Conservation (phyloP, 1,140 invertebrate species). For the Eubasilissa regina region DNA sequence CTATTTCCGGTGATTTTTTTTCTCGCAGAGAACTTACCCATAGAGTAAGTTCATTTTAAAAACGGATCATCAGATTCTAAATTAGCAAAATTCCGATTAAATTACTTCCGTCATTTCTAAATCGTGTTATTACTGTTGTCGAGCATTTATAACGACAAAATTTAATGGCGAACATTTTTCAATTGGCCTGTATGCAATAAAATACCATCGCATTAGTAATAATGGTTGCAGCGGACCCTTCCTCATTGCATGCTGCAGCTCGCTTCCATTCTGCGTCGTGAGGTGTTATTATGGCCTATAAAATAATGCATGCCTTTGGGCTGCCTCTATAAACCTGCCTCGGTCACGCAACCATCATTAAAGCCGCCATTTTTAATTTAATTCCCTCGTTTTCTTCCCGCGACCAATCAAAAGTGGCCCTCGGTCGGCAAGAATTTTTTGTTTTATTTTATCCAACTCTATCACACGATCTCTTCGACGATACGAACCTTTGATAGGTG, state of each 20-base stretch:
- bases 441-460: conserved; percentile 33
- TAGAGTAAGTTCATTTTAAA: too few species aligned
- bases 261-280: conserved; percentile 43
- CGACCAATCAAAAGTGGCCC: conserved; percentile 50
- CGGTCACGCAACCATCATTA: conserved; percentile 59
- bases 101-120: too few species aligned
- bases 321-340: conserved; percentile 49
- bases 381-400: conserved; percentile 50
- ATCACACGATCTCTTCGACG: conserved; percentile 11
- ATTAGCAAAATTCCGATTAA: too few species aligned
- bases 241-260: conserved; percentile 38
- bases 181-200: too few species aligned
- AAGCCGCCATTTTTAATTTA: conserved; percentile 58
- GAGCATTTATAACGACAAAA: too few species aligned
- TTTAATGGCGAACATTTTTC: too few species aligned
- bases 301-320: conserved; percentile 57
- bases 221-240: conserved; percentile 30
- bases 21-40: too few species aligned
- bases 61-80: too few species aligned
- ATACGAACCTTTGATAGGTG: conserved; percentile 25
- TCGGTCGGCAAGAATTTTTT: conserved; percentile 18
- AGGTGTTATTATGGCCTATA: conserved; percentile 60
- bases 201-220: background rate
- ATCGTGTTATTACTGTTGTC: too few species aligned
- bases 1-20: too few species aligned